Percentiles rank a stretch among this genome's conserved stretches.
These are phyloP conservation scores for Nicator chloris DNA, from an alignment of 2,113 vertebrate species.

Conservation along the genomic window DNA sequence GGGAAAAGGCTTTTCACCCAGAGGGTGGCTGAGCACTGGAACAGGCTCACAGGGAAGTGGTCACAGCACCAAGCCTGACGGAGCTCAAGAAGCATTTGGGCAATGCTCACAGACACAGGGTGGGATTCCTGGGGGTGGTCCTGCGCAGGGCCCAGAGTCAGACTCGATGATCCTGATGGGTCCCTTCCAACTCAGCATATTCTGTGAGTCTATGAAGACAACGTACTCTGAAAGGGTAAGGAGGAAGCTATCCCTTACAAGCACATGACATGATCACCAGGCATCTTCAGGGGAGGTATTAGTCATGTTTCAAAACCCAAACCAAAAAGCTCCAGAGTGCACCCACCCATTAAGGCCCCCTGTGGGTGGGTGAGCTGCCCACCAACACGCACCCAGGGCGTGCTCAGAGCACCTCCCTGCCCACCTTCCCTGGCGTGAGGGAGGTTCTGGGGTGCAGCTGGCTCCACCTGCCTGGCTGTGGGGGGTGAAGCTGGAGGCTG, in stretches of 20 bases:
- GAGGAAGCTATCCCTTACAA: background rate
- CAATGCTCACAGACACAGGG: background rate
- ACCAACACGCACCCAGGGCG: background rate
- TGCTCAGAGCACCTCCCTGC: background rate
- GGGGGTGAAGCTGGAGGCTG: background rate
- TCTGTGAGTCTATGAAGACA: background rate
- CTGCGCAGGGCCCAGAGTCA: background rate
- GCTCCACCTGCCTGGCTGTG: background rate
- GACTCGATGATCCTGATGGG: accelerated
- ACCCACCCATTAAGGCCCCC: background rate
- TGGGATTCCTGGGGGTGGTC: background rate
- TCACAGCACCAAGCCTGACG: background rate
- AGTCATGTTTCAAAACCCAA: background rate
- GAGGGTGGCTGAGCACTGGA: background rate
- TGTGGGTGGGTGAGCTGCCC: background rate
- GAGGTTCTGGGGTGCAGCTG: background rate
- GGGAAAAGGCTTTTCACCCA: background rate
- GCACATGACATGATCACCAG: background rate
- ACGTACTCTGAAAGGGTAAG: background rate
- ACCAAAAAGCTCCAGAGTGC: background rate
- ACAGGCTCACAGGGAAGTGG: no score
- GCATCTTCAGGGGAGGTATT: background rate
- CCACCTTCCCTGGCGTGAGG: background rate
- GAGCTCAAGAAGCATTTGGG: background rate
- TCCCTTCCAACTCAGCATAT: background rate